A percentile compares a stretch with the other conserved stretches of the same genome.
Conservation (phyloP, 2,113 vertebrate genomes). For the Brienomyrus brachyistius region DNA sequence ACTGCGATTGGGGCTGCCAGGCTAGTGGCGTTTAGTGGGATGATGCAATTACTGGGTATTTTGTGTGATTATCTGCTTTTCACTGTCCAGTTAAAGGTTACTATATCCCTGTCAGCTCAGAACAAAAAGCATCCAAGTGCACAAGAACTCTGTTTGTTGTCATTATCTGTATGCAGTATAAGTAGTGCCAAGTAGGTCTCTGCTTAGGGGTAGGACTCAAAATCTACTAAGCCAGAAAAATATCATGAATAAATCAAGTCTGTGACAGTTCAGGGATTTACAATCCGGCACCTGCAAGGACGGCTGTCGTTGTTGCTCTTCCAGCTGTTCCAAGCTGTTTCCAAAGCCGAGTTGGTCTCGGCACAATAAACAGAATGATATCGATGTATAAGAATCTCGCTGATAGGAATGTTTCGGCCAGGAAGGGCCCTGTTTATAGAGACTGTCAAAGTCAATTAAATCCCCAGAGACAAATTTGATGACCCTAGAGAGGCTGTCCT, state of each 20-base stretch:
- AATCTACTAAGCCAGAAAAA: neutral
- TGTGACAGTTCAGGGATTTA: neutral
- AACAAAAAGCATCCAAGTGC: neutral
- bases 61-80: neutral
- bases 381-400: neutral
- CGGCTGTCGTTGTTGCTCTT: neutral
- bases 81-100: neutral
- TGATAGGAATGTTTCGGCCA: neutral
- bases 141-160: neutral
- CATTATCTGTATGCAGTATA: neutral
- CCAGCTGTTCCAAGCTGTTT: neutral
- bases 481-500: neutral
- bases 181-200: neutral
- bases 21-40: neutral
- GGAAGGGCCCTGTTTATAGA: neutral
- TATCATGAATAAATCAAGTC: neutral
- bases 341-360: neutral
- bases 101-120: neutral
- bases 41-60: neutral
- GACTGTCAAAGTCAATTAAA: neutral
- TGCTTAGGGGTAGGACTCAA: neutral
- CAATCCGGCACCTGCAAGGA: neutral
- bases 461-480: neutral
- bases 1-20: neutral
- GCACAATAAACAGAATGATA: neutral